Evolutionary conservation across 2,888 invertebrate species (phyloP), one percentile per base, ranked within the genome.

Genomic region (Drosophila nigricruria): DNA sequence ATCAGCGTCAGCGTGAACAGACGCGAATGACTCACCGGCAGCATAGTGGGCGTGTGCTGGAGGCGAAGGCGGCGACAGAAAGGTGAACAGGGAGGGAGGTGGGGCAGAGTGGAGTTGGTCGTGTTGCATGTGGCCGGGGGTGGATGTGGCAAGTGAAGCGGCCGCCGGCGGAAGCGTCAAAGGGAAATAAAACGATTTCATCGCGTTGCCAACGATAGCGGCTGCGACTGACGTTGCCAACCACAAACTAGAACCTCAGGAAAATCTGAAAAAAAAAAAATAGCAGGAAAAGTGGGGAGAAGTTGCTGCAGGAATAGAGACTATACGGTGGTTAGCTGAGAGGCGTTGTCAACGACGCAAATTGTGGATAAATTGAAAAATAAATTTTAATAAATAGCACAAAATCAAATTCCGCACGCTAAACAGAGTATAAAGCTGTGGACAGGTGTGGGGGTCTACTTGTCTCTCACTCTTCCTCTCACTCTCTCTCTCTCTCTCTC

Each of bases 321-420:
- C 25, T 25, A 38, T 36, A 1, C 25, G 16, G 10, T 2, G 8
- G 36, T 6, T 53, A 25, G 27, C 23, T n/a, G n/a, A 53, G 38
- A 23, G 23, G 34, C 53, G 38, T 62, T 32, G 49, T 36, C 53
- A 68, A 18, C 43, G 38, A 14, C 12, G 61, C 67, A 72, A 73
- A 86, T 82, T 69, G 89, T 60, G 71, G 65, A 82, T 74, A 90
- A 88, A 80, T 77, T 88, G 81, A 77, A 86, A 84, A 77, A 84
- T 90, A 79, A 82, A 88, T 89, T 75, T 78, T 72, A 90, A 89
- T 75, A 83, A 72, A 86, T 74, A 54, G 78, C 69, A 53, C 32
- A 69, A 77, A 90, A 90, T 88, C 81, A 80, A 82, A 88, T 86
- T 84, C 77, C 66, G 74, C 70, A 38, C 12, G 27, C 38, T 57